Conservation (phyloP, 2,888 invertebrate species). For the Alviniconcha strummeri region DNA sequence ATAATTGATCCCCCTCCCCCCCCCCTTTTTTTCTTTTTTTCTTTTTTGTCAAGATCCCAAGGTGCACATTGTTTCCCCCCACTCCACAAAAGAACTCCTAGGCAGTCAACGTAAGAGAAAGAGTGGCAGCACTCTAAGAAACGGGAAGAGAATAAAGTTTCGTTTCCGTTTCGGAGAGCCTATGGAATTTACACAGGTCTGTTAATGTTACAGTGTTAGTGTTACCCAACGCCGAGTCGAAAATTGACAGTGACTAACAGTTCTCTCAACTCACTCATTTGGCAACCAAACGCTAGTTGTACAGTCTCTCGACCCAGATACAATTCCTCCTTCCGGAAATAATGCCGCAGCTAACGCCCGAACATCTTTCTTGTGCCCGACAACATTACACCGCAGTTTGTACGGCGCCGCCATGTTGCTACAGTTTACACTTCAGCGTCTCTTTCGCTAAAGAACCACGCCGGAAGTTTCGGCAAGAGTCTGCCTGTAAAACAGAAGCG, state of each 20-base stretch:
- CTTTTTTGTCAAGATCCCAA: no score
- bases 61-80: no score
- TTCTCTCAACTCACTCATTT: conserved; percentile 69
- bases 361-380: conserved; percentile 87
- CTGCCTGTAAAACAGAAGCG: neutral
- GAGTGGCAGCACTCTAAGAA: no score
- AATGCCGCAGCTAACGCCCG: conserved; percentile 81
- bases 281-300: conserved; percentile 91
- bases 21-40: no score
- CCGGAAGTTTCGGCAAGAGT: conserved; percentile 28
- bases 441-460: neutral
- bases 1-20: no score
- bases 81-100: no score
- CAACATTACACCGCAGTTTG: conserved; percentile 85
- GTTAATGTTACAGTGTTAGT: no score
- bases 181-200: no score
- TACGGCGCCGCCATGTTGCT: conserved; percentile 75
- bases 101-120: no score
- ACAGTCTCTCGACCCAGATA: conserved; percentile 92
- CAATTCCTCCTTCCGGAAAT: conserved; percentile 80
- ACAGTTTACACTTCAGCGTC: neutral
- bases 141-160: no score
- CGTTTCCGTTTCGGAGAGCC: no score
- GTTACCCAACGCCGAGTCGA: no score
- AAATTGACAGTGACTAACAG: neutral